A percentile compares a stretch with the other conserved stretches of the same genome.
These are phyloP conservation scores for Eupelmus urozonus DNA, from an alignment of 2,888 invertebrate species.

Conservation along the genomic window DNA sequence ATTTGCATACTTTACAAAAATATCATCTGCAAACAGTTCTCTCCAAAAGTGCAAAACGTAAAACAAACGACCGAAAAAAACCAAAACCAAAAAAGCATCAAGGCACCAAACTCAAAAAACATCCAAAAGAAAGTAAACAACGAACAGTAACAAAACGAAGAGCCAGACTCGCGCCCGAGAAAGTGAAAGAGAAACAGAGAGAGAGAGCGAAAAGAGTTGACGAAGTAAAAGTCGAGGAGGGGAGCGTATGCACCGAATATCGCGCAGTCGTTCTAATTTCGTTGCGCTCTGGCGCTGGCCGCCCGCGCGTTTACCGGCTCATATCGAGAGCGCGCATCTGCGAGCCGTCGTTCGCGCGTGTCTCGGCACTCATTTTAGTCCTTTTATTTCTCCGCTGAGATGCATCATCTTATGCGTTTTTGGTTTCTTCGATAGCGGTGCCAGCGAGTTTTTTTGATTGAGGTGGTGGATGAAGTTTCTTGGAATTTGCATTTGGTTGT, in stretches of 20 bases:
- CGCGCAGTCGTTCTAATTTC: constrained; percentile 67
- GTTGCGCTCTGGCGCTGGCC: constrained; percentile 60
- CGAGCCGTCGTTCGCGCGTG: not conserved
- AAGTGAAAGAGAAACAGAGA: constrained; percentile 6
- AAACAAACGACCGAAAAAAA: not conserved
- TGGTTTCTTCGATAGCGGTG: too few relatives aligned
- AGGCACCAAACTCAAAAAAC: too few relatives aligned
- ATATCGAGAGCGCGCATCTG: constrained; percentile 43
- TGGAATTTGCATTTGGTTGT: too few relatives aligned
- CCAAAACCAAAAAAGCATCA: not conserved
- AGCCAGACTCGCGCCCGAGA: not conserved
- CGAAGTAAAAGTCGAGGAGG: constrained; percentile 8
- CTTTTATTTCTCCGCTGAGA: constrained; percentile 16
- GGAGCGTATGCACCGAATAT: not conserved
- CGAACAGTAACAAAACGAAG: constrained; percentile 3
- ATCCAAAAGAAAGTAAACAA: not conserved
- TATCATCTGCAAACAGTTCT: too few relatives aligned
- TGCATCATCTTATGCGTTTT: constrained; percentile 6
- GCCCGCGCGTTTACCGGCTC: constrained; percentile 26
- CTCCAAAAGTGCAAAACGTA: too few relatives aligned
- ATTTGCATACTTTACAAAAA: too few relatives aligned
- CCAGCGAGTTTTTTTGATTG: too few relatives aligned
- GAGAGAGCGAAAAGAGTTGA: not conserved
- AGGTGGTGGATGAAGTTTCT: too few relatives aligned
- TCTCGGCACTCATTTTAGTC: not conserved